A percentile compares a stretch with the other conserved stretches of the same genome.
Conservation (phyloP, 1,140 invertebrate species). For the Drosophila bipectinata region DNA sequence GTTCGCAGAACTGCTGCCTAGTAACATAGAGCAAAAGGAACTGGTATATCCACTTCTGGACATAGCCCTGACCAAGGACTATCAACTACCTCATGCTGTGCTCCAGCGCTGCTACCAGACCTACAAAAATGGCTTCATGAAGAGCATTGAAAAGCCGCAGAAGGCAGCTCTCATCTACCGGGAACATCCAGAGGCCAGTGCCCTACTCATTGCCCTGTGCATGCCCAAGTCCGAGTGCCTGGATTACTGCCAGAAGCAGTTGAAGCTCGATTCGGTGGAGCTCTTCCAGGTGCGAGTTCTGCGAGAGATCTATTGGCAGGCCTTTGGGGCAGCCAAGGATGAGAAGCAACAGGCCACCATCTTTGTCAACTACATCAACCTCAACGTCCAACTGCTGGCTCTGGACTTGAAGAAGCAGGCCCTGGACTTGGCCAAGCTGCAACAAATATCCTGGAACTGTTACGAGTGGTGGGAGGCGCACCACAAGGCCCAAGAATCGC, state of each 20-base stretch:
- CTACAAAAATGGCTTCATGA: constrained; percentile 86
- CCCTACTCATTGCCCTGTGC: constrained; percentile 85
- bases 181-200: constrained; percentile 84
- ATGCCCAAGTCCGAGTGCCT: constrained; percentile 86
- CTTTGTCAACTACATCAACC: constrained; percentile 85
- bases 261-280: constrained; percentile 86
- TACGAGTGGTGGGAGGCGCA: constrained; percentile 78
- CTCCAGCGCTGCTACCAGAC: constrained; percentile 85
- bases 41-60: constrained; percentile 86
- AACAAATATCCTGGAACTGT: constrained; percentile 58
- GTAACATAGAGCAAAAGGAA: constrained; percentile 85
- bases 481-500: background rate
- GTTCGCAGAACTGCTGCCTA: constrained; percentile 71
- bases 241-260: constrained; percentile 85
- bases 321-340: constrained; percentile 58
- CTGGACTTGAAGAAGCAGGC: constrained; percentile 85
- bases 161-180: constrained; percentile 87
- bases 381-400: constrained; percentile 85
- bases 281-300: constrained; percentile 85
- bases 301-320: constrained; percentile 85
- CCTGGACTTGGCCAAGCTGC: constrained; percentile 59
- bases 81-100: constrained; percentile 80
- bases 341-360: constrained; percentile 81
- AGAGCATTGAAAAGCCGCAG: constrained; percentile 87
- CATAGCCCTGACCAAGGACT: constrained; percentile 83